Evolutionary conservation across 2,797 vertebrate species (phyloP).

Genomic region (Tympanoctomys barrerae): DNA sequence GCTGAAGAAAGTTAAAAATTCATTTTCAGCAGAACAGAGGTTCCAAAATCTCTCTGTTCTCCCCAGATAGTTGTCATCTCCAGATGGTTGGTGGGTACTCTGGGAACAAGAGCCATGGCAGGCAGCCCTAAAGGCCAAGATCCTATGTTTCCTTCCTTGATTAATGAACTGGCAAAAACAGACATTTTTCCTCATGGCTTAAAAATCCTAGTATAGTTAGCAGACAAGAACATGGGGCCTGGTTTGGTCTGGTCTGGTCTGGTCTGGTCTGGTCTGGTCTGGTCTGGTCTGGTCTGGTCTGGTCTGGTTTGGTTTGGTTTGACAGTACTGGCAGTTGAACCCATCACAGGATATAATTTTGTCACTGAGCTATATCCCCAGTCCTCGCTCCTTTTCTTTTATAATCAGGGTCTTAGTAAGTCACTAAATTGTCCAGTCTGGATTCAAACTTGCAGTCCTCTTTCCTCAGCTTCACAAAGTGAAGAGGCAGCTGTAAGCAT

Average conservation of each 20-base stretch:
- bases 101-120: background rate
- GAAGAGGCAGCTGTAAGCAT: background rate
- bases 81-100: too few species aligned
- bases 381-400: background rate
- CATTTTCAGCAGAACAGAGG: background rate
- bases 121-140: background rate
- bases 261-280: background rate
- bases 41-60: background rate
- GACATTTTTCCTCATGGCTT: background rate
- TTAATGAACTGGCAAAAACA: background rate
- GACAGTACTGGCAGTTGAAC: background rate
- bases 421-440: background rate
- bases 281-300: background rate
- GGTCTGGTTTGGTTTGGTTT: background rate
- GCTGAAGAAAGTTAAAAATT: background rate
- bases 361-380: background rate
- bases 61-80: background rate
- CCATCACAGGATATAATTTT: background rate
- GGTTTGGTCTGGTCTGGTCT: background rate
- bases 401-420: background rate
- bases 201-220: background rate
- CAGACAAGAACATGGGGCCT: background rate
- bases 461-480: background rate
- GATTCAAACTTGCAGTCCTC: background rate
- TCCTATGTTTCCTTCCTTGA: background rate